Evolutionary conservation across 2,797 vertebrate genomes (phyloP).

Genomic region (Propithecus deckenii): DNA sequence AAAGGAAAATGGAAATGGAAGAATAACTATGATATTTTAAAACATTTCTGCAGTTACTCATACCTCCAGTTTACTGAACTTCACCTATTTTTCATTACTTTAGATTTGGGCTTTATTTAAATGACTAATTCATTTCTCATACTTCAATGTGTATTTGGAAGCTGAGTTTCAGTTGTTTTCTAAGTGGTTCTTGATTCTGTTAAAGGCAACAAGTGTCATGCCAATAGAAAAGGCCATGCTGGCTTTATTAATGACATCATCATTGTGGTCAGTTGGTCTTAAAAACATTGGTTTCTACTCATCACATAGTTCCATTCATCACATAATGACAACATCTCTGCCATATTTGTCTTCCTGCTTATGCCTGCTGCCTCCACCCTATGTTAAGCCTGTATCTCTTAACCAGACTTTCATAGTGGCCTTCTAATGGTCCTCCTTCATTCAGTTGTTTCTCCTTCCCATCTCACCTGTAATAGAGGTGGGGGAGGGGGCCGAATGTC

Average conservation of each 20-base stretch:
- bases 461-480: neutral
- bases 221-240: neutral
- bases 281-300: neutral
- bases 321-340: neutral
- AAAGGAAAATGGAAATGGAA: neutral
- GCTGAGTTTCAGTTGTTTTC: neutral
- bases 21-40: neutral
- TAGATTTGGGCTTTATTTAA: neutral
- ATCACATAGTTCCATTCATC: neutral
- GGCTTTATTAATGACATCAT: neutral
- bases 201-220: neutral
- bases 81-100: neutral
- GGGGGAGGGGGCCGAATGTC: neutral
- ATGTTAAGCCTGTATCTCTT: neutral
- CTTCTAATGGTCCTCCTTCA: neutral
- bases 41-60: neutral
- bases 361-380: neutral
- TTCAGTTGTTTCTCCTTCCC: neutral
- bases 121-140: neutral
- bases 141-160: neutral
- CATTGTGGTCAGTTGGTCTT: neutral
- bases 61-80: neutral
- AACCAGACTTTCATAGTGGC: neutral
- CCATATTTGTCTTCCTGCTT: neutral
- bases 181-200: neutral